Conservation (phyloP, 2,888 invertebrate genomes). For the Parnassius apollo region DNA sequence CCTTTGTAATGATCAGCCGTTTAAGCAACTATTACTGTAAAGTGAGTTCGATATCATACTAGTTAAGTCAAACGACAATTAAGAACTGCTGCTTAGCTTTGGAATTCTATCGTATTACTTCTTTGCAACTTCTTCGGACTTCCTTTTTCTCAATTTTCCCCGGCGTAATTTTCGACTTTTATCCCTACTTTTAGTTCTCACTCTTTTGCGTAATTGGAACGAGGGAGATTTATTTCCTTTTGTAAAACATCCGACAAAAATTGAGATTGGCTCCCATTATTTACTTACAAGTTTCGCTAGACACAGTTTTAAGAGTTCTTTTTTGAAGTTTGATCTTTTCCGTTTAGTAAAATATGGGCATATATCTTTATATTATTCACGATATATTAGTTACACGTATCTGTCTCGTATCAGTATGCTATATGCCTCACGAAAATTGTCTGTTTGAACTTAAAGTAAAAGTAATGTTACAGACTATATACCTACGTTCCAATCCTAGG, state of each 20-base stretch:
- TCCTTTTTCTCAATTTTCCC: conserved; percentile 38
- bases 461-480: too few species aligned
- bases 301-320: neutral
- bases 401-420: too few species aligned
- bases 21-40: neutral
- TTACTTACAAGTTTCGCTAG: conserved; percentile 22
- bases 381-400: too few species aligned
- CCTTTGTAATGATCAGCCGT: conserved; percentile 4
- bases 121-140: conserved; percentile 43
- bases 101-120: conserved; percentile 37
- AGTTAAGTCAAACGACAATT: conserved; percentile 3
- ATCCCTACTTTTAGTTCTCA: conserved; percentile 42
- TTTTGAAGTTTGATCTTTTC: neutral
- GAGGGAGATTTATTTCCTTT: conserved; percentile 43
- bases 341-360: neutral
- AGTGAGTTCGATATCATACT: neutral
- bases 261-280: conserved; percentile 24
- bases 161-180: conserved; percentile 52
- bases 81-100: conserved; percentile 30
- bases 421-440: too few species aligned
- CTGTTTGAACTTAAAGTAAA: too few species aligned
- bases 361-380: too few species aligned
- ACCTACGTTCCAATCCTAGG: too few species aligned
- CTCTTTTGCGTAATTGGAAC: conserved; percentile 39
- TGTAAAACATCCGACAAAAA: conserved; percentile 38